Conservation (phyloP, 2,888 invertebrate species). For the Apotomis capreana region DNA sequence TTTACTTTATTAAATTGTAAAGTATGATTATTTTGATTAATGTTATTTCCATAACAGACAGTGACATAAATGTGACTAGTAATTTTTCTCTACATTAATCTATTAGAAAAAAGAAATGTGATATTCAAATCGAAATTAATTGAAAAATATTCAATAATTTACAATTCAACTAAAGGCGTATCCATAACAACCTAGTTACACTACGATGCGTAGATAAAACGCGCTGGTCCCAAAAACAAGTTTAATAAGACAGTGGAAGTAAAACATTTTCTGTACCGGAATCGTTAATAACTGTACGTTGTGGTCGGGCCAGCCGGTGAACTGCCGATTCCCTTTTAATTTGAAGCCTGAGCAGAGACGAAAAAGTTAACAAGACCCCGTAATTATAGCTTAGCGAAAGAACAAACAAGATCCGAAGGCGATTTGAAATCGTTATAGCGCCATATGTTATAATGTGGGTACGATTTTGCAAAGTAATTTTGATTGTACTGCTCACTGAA, state of each 20-base stretch:
- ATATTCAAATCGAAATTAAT: no score
- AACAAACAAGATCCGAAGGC: conserved; percentile 75
- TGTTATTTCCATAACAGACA: no score
- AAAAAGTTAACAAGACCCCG: conserved; percentile 76
- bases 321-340: conserved; percentile 79
- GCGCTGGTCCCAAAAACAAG: conserved; percentile 74
- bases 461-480: conserved; percentile 56
- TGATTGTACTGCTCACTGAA: conserved; percentile 19
- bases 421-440: conserved; percentile 64
- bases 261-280: conserved; percentile 81
- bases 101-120: no score
- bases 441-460: conserved; percentile 65
- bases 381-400: conserved; percentile 76
- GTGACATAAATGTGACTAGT: no score
- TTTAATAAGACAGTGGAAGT: conserved; percentile 82
- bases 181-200: conserved; percentile 56
- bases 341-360: conserved; percentile 73
- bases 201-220: conserved; percentile 64
- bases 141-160: neutral
- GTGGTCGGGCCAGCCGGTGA: conserved; percentile 64
- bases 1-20: no score
- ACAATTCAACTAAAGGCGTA: conserved; percentile 44
- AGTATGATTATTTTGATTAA: no score
- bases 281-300: conserved; percentile 79
- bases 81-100: no score